A percentile compares a stretch with the other conserved stretches of the same genome.
Conservation (phyloP, 2,797 vertebrate species). For the Synaphobranchus kaupii region DNA sequence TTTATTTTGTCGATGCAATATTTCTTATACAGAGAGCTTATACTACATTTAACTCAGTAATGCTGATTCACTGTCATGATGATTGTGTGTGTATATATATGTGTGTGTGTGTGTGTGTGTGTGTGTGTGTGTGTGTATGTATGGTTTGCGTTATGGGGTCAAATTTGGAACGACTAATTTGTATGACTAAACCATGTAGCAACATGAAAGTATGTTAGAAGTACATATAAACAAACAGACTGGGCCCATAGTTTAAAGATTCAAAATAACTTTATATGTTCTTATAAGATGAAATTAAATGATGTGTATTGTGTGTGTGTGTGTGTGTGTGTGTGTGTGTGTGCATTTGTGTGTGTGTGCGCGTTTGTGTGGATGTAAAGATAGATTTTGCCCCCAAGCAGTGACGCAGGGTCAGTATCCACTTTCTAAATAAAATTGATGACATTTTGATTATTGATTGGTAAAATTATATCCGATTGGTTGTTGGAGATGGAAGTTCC, state of each 20-base stretch:
- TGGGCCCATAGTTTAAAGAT: background rate
- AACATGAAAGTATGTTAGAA: background rate
- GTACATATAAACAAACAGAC: background rate
- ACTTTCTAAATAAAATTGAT: background rate
- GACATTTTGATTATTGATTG: background rate
- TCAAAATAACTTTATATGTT: background rate
- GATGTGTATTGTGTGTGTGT: too few species aligned
- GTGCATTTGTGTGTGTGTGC: too few species aligned
- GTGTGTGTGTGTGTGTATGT: background rate
- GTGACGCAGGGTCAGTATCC: background rate
- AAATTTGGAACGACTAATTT: background rate
- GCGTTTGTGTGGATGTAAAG: too few species aligned
- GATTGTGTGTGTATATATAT: background rate
- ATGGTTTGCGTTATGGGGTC: background rate
- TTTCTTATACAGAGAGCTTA: background rate
- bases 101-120: slow-evolving; percentile 5
- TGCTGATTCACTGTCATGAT: background rate
- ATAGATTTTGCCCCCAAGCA: too few species aligned
- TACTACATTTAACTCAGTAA: background rate
- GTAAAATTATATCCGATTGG: background rate
- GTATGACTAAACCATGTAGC: background rate
- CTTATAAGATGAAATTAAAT: too few species aligned
- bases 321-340: too few species aligned
- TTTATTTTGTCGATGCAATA: slow-evolving; percentile 26
- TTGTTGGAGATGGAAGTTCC: background rate